phyloP scores from a whole-genome alignment of 1,140 invertebrate genomes.

The Pseudomyrmex gracilis region DNA sequence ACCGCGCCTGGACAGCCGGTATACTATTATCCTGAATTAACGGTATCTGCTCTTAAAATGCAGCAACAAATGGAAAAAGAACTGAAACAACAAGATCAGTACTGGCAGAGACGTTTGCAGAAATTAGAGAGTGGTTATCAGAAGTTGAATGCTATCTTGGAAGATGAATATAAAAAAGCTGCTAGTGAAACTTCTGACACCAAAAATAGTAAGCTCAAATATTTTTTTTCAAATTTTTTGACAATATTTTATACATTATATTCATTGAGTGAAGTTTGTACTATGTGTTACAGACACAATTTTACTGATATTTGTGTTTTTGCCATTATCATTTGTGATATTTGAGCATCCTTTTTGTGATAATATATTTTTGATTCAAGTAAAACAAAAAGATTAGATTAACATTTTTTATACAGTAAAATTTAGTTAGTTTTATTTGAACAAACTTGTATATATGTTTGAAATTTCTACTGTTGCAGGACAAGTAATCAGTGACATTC shows the following conservation, averaged over 20 bases:
- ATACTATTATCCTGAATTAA: constrained; percentile 76
- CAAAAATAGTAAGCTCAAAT: constrained; percentile 48
- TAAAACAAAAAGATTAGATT: no score
- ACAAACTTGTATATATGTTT: constrained; percentile 3
- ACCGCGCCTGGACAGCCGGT: constrained; percentile 29
- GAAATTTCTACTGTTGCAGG: constrained; percentile 59
- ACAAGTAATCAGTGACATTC: constrained; percentile 59
- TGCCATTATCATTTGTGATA: background rate
- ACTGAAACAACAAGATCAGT: constrained; percentile 81
- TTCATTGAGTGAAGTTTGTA: background rate
- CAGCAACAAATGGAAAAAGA: constrained; percentile 81
- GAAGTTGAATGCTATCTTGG: constrained; percentile 84
- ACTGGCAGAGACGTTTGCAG: constrained; percentile 86
- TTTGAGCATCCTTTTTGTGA: background rate
- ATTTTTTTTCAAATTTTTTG: background rate
- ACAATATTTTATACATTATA: background rate
- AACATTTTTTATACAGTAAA: no score
- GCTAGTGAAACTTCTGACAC: constrained; percentile 65
- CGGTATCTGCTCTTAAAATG: constrained; percentile 80
- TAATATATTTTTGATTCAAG: background rate
- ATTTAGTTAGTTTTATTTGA: background rate
- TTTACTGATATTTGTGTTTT: background rate
- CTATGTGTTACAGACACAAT: background rate
- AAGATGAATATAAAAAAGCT: constrained; percentile 86
- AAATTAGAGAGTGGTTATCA: constrained; percentile 84